Evolutionary conservation across 2,888 invertebrate genomes (phyloP), one percentile per base, ranked within the genome.

Genomic region (Choreutis nemorana): DNA sequence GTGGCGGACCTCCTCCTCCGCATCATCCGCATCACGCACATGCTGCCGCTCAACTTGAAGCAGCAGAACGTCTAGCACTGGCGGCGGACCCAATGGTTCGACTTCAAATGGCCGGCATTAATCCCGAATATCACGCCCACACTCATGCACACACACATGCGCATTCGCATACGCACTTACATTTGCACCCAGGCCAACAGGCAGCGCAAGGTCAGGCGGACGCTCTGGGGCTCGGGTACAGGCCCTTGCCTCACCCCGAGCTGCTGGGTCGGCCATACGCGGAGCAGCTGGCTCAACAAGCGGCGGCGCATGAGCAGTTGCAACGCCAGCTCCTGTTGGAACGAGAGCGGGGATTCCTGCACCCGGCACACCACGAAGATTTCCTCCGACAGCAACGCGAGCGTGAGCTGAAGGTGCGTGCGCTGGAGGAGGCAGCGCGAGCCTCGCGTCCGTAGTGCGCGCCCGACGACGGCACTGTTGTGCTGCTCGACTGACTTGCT

Each of bases 11-110:
- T 16, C 83, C 83, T 36, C 82, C 82, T 32, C 81, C 82, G 42
- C 84, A 83, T 50, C 83, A 81, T 42, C 73, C 75, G 18, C 81
- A 81, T 43, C 73, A 66, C 2, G 64, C 71, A 27, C 77, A 72
- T 24, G 79, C 80, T 23, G 78, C 79, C 13, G 86, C 87, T 34
- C 87, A 87, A 61, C 68, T 87, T 34, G 87, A 88, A 49, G 85
- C 84, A 47, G 87, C 90, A 47, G 92, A 93, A 68, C 80, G 92
- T 44, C 73, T 91, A 42, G 91, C 91, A 37, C 80, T 91, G 50
- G 91, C 94, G 37, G 90, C 91, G 42, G 94, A 95, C 77, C 94
- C 94, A 39, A 91, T 95, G 90, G 90, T 88, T 71, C 89, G 94
- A 48, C 78, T 95, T 61, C 94, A 94, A 83, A 93, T 95, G 93